Evolutionary conservation across 2,888 invertebrate species (phyloP).

Genomic region (Stenurella melanura): DNA sequence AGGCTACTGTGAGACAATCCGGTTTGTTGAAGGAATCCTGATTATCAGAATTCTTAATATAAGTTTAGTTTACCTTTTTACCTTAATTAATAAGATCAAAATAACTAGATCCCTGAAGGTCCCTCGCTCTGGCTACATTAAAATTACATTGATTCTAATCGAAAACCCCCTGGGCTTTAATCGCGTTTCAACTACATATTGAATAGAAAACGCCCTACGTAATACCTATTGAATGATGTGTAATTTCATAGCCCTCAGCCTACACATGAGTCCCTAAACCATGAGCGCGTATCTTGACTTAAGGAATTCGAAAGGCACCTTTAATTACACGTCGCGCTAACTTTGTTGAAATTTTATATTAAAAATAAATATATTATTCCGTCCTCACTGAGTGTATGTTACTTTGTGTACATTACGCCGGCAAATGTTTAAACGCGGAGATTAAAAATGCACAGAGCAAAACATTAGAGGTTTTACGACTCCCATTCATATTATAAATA

Average conservation of each 20-base stretch:
- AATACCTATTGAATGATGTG: not conserved
- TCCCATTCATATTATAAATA: slow-evolving; percentile 46
- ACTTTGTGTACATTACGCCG: slow-evolving; percentile 30
- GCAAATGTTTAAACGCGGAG: slow-evolving; percentile 33
- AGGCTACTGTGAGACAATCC: no score
- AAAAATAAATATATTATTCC: slow-evolving; percentile 47
- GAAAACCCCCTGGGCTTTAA: no score
- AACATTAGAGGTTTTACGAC: slow-evolving; percentile 44
- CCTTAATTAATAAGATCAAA: no score
- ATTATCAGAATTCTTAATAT: no score
- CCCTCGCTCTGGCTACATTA: no score
- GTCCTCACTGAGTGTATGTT: slow-evolving; percentile 14
- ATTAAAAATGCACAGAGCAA: slow-evolving; percentile 35
- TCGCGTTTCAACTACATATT: no score
- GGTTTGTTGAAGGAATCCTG: no score
- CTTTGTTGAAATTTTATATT: slow-evolving; percentile 56
- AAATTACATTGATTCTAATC: no score
- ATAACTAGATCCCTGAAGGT: no score
- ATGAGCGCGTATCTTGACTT: not conserved
- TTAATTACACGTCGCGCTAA: slow-evolving; percentile 59
- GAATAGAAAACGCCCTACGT: no score
- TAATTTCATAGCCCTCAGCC: not conserved
- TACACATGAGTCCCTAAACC: not conserved
- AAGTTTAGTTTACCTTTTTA: no score
- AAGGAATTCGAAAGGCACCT: slow-evolving; percentile 1